Conservation (phyloP, 2,113 vertebrate genomes). For the Archocentrus centrarchus region DNA sequence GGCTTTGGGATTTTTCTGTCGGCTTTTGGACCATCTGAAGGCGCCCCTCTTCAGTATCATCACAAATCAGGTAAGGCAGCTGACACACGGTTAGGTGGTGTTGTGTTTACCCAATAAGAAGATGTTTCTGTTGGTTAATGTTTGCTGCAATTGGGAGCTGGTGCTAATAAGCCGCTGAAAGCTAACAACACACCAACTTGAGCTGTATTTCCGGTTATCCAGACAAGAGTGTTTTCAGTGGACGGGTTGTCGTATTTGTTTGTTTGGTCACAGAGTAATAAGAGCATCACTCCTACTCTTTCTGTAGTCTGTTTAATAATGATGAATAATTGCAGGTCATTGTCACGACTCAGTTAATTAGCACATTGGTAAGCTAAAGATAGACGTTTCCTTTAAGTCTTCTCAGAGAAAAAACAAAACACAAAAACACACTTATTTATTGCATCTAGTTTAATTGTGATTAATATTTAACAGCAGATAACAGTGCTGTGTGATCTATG, state of each 20-base stretch:
- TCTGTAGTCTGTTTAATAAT: background rate
- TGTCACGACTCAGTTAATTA: conserved; percentile 19
- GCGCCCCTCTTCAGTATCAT: conserved; percentile 74
- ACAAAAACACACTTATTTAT: background rate
- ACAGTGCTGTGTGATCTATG: background rate
- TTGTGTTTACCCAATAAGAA: background rate
- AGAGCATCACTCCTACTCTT: rapidly evolving
- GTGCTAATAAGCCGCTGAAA: conserved; percentile 51
- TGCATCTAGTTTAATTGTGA: background rate
- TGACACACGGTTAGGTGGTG: background rate
- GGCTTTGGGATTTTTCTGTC: conserved; percentile 69
- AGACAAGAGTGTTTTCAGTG: background rate
- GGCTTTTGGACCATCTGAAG: conserved; percentile 60
- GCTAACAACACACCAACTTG: conserved; percentile 60
- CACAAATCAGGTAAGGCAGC: conserved; percentile 76
- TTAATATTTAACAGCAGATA: conserved; percentile 17
- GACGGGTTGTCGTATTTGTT: background rate
- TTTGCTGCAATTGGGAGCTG: conserved; percentile 10
- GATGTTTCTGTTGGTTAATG: conserved; percentile 6
- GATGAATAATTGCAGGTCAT: background rate
- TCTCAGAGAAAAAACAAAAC: too few species aligned
- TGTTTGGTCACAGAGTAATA: background rate
- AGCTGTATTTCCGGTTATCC: conserved; percentile 7
- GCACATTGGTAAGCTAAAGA: background rate
- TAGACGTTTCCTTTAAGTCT: background rate